Evolutionary conservation across 2,797 vertebrate species (phyloP), one percentile per base, ranked within the genome.

Genomic region (Sebastes taczanowskii): DNA sequence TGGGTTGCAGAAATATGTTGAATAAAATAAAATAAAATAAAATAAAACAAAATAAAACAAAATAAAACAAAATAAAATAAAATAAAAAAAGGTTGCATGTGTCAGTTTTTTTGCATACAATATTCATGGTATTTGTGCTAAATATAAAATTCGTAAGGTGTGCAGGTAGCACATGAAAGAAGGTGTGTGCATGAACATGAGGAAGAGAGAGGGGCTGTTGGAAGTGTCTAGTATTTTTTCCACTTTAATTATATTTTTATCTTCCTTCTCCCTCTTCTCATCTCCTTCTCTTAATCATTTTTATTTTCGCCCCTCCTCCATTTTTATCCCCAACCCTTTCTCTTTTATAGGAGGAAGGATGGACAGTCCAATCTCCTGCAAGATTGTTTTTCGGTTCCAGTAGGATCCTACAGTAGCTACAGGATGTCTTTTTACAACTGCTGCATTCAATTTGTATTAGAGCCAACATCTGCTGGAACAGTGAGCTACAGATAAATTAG

Each of bases 271-370:
- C 23, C 7, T 25, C 25, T 14, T 56, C 23, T 82, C 13, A 75
- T 71, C 60, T 83, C 32, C 82, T 78, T 42, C 78, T 83, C 32
- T 84, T 78, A 58, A 82, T 85, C 66, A 80, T 76, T 77, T 81
- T 83, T 74, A 77, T 60, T 32, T 49, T 63, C 1, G 1, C 29
- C 42, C 70, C 56, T 58, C 67, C 49, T 67, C 42, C 14, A 27
- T 4, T n/a, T 3, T 29, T 9, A 14, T 25, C 22, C 46, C 27
- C 22, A 32, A 22, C 56, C 20, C 22, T 62, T 38, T 62, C 34
- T 63, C 34, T 77, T 80, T 70, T 73, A 84, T 73, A 52, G 30
- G 27, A 34, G 55, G 32, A 55, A 49, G 25, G 62, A 76, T 77
- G 64, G 71, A 73, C 71, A 27, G 78, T 71, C 77, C 74, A 81